Evolutionary conservation across 2,113 vertebrate genomes (phyloP).

Genomic region (Plecotus auritus): DNA sequence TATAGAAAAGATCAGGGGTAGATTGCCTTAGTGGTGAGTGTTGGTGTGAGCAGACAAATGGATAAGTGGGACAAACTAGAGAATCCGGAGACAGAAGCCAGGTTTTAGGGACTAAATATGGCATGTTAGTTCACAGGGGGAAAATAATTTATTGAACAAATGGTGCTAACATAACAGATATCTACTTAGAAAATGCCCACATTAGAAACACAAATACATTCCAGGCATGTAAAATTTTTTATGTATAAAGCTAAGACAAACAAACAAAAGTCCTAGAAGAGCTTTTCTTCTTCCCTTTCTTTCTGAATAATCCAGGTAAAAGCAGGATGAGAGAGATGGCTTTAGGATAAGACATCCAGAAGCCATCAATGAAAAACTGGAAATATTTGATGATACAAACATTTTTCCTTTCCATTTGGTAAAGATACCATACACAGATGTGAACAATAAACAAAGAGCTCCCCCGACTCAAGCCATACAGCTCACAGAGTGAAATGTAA

Average conservation of each 20-base stretch:
- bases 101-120: not conserved
- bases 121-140: not conserved
- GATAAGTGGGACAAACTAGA: not conserved
- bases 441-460: not conserved
- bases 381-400: not conserved
- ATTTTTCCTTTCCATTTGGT: not conserved
- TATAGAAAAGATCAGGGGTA: not conserved
- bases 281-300: not conserved
- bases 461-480: not conserved
- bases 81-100: not conserved
- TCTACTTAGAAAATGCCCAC: not conserved
- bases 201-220: not conserved
- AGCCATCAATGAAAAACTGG: not conserved
- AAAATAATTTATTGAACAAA: not conserved
- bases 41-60: not conserved
- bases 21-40: not conserved
- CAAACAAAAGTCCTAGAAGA: not conserved
- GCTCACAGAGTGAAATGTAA: not conserved
- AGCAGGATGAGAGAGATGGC: not conserved
- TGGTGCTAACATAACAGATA: not conserved
- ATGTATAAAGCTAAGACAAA: not conserved
- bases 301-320: not conserved
- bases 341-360: not conserved
- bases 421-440: not conserved
- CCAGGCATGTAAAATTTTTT: not conserved